Conservation (phyloP, 2,888 invertebrate genomes). For the Leptothorax acervorum region DNA sequence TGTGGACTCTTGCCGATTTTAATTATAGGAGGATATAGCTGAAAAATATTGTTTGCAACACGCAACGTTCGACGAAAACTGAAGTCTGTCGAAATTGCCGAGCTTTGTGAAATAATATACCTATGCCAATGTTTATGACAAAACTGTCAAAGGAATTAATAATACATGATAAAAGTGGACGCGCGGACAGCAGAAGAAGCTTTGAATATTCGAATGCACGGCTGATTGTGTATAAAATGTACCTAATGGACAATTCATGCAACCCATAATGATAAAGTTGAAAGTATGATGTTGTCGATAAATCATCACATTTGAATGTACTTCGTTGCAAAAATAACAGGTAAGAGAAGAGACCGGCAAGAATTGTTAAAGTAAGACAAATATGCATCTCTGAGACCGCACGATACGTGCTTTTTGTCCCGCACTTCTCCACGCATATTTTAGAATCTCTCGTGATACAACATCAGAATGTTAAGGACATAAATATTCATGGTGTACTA, state of each 20-base stretch:
- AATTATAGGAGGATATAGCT: conserved; percentile 29
- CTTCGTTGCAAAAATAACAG: not conserved
- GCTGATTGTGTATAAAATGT: conserved; percentile 3
- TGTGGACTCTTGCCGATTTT: conserved; percentile 23
- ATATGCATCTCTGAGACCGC: not conserved
- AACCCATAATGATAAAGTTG: not conserved
- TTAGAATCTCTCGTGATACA: not conserved
- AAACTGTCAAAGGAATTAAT: conserved; percentile 42
- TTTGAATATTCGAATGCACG: conserved; percentile 9
- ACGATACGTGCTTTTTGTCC: not conserved
- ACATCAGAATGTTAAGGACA: conserved; percentile 2
- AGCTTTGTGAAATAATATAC: conserved; percentile 40
- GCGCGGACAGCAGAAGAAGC: conserved; percentile 13
- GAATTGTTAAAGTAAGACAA: not conserved
- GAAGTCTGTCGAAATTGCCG: conserved; percentile 6
- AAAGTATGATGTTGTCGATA: not conserved
- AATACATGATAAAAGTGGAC: conserved; percentile 17
- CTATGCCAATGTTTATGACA: not conserved
- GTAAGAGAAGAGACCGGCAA: not conserved
- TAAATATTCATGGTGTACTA: conserved; percentile 21
- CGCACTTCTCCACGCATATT: not conserved
- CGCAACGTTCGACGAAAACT: not conserved
- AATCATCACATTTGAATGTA: not conserved
- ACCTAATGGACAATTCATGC: not conserved
- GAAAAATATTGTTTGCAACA: conserved; percentile 36